Evolutionary conservation across 2,888 invertebrate genomes (phyloP).

Genomic region (Drosophila mimetica): DNA sequence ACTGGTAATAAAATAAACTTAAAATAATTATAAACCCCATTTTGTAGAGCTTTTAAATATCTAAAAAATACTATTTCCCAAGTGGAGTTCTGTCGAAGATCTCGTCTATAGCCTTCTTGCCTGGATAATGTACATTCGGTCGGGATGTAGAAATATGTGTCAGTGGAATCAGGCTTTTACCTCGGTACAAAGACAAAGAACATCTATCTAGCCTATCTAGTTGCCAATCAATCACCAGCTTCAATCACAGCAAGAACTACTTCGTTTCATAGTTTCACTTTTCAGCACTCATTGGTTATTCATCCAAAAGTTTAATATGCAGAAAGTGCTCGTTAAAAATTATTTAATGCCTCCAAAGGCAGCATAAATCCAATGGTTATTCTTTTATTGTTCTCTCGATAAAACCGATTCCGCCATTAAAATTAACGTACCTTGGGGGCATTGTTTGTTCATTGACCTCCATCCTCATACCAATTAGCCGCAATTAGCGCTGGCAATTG

Average conservation of each 20-base stretch:
- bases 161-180: slow-evolving; percentile 32
- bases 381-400: slow-evolving; percentile 1
- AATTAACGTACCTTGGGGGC: slow-evolving; percentile 19
- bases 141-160: slow-evolving; percentile 35
- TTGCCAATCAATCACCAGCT: too few relatives aligned
- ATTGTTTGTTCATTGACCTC: slow-evolving; percentile 42
- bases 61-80: background rate
- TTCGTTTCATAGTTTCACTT: background rate
- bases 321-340: slow-evolving; percentile 11
- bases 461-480: slow-evolving; percentile 26
- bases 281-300: background rate
- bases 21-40: too few relatives aligned
- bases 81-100: background rate
- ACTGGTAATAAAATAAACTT: background rate
- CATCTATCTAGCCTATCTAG: slow-evolving; percentile 7
- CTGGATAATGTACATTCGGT: slow-evolving; percentile 18
- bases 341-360: slow-evolving; percentile 10
- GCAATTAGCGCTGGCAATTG: slow-evolving; percentile 32
- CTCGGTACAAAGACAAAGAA: background rate
- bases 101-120: slow-evolving; percentile 8
- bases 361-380: slow-evolving; percentile 9
- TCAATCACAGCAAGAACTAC: background rate
- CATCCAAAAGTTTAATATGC: slow-evolving; percentile 1
- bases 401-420: slow-evolving; percentile 10
- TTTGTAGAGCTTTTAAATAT: too few relatives aligned